Evolutionary conservation across 2,888 invertebrate genomes (phyloP), one percentile per base, ranked within the genome.

Genomic region (Exephanes ischioxanthus): DNA sequence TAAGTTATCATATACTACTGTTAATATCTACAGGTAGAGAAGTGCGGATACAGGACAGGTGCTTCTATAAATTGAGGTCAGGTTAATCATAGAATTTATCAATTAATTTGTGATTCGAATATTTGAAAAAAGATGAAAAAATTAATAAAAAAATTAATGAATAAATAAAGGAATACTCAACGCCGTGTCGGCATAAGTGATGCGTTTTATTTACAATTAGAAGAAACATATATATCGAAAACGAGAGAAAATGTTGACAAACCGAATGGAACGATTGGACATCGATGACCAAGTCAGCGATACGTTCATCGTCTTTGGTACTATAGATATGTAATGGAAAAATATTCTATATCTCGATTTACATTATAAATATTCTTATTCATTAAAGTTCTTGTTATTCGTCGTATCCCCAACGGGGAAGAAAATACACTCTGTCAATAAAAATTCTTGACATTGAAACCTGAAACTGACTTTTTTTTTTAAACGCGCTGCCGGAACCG

Each of bases 371-470:
- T 85, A 79, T 80, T 83, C 83, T 76, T 67, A 86, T 80, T 72
- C 26, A 73, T 83, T 72, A 83, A 68, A 86, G 77, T 78, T 83
- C 89, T 90, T 89, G 87, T 87, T 86, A 89, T 88, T 76, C 75
- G 83, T 85, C 83, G 72, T 77, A 71, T 83, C 70, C 37, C 22
- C 68, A 61, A 48, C 19, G 16, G 22, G 70, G 80, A 90, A 81
- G 89, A 89, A 88, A 90, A 83, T 77, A 53, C 86, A 82, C 71
- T 83, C 76, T 73, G 86, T 88, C 87, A 90, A 91, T 91, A 91
- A 91, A 91, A 80, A 63, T 70, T 48, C 45, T 66, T 79, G 73
- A 75, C 51, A 61, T 53, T 45, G 41, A 67, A 71, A 7, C 11
- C 71, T 16, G 26, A 48, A 33, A 16, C n/a, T n/a, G 26, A 14